Base-by-base conservation (phyloP, 2,797 vertebrate genomes). In the Columba guinea region DNA sequence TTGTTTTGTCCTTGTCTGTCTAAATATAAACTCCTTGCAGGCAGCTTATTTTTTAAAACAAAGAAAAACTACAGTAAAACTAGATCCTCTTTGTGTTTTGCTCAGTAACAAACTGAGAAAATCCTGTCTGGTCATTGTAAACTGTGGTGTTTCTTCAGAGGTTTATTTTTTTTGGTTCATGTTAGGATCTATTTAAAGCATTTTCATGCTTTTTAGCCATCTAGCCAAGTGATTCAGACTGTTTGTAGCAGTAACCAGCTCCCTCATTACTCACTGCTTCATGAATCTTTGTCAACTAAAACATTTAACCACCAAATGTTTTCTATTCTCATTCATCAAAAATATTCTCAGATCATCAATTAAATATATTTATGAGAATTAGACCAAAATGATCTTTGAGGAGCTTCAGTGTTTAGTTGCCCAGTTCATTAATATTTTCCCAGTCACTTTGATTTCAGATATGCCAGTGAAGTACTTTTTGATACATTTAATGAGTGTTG, bases 271-370 rank as follows among this genome's bases (percentile, higher is more conserved):
- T 85, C 83, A 68, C 26, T 6, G 12, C 34, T 88, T 28, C 51
- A 41, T 49, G 46, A 75, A 84, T 78, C 58, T 76, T 41, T 76
- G 62, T 89, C 86, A 87, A 11, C 37, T 73, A 41, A 82, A 86
- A 37, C 62, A 28, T 62, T 91, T 88, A 81, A 30, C 28, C 7
- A 3, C 34, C 37, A 51, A 81, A 75, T 41, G 55, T 78, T 84
- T 93, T 79, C 86, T 88, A 3, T 82, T 90, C 51, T 87, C 41
- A 75, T 90, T 93, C 41, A 69, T 89, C 67, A 87, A 78, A 90
- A 90, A 68, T 88, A 62, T 75, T 51, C 26, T 84, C 58, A 68
- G 58, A 84, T 92, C 13, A 48, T 81, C 35, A 35, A 27, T 78
- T 93, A 53, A 94, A 88, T 64, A 55, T 87, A 87, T 21, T 81